These are phyloP conservation scores for Callipepla californica DNA, from an alignment of 2,113 vertebrate genomes.

Conservation along the genomic window DNA sequence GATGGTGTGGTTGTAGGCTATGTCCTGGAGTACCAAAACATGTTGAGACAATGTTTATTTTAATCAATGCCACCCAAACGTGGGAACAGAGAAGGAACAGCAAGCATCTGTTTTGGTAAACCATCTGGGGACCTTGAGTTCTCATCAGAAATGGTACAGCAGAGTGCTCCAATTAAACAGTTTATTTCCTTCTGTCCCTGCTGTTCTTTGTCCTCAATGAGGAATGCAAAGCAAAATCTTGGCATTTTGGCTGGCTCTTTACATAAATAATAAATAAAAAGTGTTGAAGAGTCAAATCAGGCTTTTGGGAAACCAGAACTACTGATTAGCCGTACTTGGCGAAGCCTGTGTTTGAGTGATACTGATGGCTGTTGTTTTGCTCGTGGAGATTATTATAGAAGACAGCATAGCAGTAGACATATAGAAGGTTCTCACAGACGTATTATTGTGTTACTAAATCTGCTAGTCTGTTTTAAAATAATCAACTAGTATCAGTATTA, in stretches of 20 bases:
- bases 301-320: not conserved
- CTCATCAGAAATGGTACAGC: not conserved
- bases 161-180: not conserved
- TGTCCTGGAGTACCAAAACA: not conserved
- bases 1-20: not conserved
- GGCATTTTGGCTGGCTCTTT: not conserved
- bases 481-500: not conserved
- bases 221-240: not conserved
- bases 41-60: not conserved
- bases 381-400: accelerated
- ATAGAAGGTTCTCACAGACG: not conserved
- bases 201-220: not conserved
- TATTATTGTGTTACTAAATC: not conserved
- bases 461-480: not conserved
- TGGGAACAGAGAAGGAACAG: not conserved
- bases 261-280: not conserved
- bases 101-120: not conserved
- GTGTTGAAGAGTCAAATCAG: not conserved
- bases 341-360: not conserved
- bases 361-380: not conserved
- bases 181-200: accelerated
- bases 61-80: accelerated
- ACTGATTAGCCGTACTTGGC: not conserved
- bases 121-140: not conserved
- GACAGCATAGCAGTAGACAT: not conserved